These are phyloP conservation scores for Atta cephalotes DNA, from an alignment of 1,140 invertebrate genomes.

Conservation along the genomic window DNA sequence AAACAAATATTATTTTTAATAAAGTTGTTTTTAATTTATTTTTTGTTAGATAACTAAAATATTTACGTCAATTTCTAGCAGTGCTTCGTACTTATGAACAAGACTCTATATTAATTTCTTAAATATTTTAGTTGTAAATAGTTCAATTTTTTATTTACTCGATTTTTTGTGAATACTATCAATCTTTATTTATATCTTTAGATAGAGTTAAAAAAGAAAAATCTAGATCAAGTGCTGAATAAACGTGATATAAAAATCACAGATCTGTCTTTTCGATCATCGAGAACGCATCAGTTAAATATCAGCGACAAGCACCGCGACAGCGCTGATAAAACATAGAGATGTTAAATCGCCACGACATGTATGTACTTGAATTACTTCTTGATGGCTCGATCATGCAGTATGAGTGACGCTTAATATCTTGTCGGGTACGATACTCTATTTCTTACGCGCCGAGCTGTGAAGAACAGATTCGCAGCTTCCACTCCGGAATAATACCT, in stretches of 20 bases:
- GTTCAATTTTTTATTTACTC: neutral
- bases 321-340: slow-evolving; percentile 32
- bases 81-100: too few species aligned
- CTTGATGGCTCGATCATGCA: slow-evolving; percentile 21
- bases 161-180: neutral
- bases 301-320: slow-evolving; percentile 14
- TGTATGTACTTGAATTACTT: slow-evolving; percentile 23
- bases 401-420: slow-evolving; percentile 64
- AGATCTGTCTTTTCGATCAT: neutral
- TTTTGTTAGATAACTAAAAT: too few species aligned
- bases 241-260: slow-evolving; percentile 12
- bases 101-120: too few species aligned
- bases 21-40: too few species aligned
- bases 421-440: slow-evolving; percentile 33
- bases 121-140: neutral
- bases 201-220: neutral
- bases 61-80: too few species aligned
- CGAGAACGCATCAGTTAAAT: neutral
- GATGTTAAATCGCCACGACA: slow-evolving; percentile 44
- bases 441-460: slow-evolving; percentile 60
- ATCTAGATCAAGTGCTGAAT: neutral
- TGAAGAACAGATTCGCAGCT: slow-evolving; percentile 52
- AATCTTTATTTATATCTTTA: neutral
- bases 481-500: slow-evolving; percentile 64
- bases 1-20: too few species aligned